A percentile compares a stretch with the other conserved stretches of the same genome.
These are phyloP conservation scores for Bryconaethiops microstoma DNA, from an alignment of 2,797 vertebrate genomes.

Conservation along the genomic window DNA sequence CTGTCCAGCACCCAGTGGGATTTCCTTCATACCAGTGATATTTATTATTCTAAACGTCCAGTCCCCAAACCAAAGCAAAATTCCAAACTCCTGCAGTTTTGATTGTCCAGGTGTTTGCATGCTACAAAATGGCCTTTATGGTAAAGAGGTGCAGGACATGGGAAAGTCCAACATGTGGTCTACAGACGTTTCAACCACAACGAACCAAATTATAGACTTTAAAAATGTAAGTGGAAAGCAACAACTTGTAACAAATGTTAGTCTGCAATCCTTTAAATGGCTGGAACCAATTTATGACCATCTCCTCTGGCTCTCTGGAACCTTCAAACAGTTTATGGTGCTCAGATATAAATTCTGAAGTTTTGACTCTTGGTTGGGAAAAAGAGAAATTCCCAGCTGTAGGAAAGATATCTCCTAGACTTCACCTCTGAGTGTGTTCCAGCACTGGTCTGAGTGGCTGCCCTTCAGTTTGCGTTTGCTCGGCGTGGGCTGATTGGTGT, in stretches of 20 bases:
- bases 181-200: background rate
- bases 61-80: background rate
- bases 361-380: background rate
- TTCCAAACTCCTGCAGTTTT: background rate
- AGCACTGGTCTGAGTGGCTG: background rate
- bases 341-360: background rate
- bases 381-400: background rate
- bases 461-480: background rate
- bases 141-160: background rate
- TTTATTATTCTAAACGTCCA: conserved; percentile 10
- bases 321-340: background rate
- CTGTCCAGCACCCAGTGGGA: conserved; percentile 14
- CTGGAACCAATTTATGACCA: background rate
- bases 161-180: background rate
- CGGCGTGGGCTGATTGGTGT: background rate
- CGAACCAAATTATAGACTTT: background rate
- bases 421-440: background rate
- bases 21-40: background rate
- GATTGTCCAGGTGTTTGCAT: background rate
- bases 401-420: background rate
- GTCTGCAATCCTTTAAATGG: background rate
- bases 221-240: background rate
- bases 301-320: background rate
- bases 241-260: background rate
- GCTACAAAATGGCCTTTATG: background rate